Evolutionary conservation across 2,113 vertebrate species (phyloP).

Genomic region (Scolopax mira): DNA sequence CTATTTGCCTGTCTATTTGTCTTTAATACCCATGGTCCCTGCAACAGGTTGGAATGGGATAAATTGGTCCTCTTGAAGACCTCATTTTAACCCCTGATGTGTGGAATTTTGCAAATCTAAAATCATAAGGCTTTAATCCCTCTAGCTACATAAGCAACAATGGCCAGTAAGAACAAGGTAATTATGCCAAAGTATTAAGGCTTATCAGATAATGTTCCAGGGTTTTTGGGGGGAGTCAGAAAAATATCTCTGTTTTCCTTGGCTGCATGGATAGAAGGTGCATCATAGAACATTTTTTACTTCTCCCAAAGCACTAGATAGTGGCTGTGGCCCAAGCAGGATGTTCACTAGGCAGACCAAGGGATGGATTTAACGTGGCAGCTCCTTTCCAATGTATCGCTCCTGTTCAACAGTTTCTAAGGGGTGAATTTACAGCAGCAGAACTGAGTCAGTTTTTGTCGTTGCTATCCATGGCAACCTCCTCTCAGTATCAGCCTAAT

Average conservation of each 20-base stretch:
- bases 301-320: neutral
- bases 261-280: neutral
- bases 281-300: neutral
- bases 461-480: neutral
- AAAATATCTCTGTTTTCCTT: neutral
- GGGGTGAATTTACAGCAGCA: neutral
- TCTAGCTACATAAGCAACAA: neutral
- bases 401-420: neutral
- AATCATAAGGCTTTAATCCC: neutral
- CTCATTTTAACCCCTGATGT: neutral
- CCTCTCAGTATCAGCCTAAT: neutral
- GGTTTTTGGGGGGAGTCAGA: neutral
- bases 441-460: constrained; percentile 7
- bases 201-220: neutral
- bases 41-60: neutral
- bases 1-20: neutral
- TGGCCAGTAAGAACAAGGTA: neutral
- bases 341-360: neutral
- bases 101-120: neutral
- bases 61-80: neutral
- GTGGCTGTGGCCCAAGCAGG: neutral
- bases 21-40: neutral
- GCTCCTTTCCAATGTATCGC: neutral
- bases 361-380: neutral
- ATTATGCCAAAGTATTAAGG: neutral